Percentiles rank a stretch among this genome's conserved stretches.
phyloP scores from a whole-genome alignment of 2,113 vertebrate genomes.

The Silurus meridionalis region DNA sequence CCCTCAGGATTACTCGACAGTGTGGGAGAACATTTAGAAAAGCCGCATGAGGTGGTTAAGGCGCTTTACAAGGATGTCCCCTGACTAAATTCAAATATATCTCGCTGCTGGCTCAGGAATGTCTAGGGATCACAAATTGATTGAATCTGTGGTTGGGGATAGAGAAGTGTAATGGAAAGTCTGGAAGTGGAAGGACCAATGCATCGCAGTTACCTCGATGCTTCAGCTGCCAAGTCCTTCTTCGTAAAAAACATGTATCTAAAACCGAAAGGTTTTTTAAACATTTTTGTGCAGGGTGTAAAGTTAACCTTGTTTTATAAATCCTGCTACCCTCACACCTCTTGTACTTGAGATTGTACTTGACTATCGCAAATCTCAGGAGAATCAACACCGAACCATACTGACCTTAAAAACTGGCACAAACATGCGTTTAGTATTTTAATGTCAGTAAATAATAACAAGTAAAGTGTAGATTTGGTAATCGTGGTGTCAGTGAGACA shows the following conservation, averaged over 20 bases:
- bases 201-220: background rate
- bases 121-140: background rate
- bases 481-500: background rate
- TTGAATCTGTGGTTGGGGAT: background rate
- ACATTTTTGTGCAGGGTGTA: background rate
- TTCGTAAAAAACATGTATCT: background rate
- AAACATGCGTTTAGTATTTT: background rate
- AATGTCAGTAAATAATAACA: background rate
- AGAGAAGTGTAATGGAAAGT: background rate
- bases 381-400: background rate
- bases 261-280: background rate
- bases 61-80: background rate
- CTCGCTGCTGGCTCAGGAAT: background rate
- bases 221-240: background rate
- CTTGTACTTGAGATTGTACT: background rate
- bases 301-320: background rate
- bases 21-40: background rate
- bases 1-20: background rate
- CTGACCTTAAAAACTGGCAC: background rate
- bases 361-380: background rate
- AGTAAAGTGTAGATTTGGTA: background rate
- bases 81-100: background rate
- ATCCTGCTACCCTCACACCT: background rate
- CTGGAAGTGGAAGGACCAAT: background rate
- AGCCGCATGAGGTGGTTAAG: background rate